Conservation (phyloP, 2,888 invertebrate genomes). For the Cyclophora albipunctata region DNA sequence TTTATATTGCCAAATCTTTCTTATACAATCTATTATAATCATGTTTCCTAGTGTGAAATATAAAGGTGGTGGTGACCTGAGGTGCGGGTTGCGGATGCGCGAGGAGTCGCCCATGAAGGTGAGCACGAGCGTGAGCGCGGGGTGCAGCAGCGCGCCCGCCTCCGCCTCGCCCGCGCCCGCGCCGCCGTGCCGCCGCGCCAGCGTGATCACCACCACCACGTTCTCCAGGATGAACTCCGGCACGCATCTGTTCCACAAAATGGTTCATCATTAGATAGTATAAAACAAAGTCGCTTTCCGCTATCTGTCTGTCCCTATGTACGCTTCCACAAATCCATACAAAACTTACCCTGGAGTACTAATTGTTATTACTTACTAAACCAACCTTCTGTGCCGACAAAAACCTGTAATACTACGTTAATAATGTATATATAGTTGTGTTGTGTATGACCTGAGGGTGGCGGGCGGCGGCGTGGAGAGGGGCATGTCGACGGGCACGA, state of each 20-base stretch:
- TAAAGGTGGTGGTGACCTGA: conserved; percentile 52
- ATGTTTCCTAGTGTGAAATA: too few relatives aligned
- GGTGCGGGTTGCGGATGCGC: conserved; percentile 91
- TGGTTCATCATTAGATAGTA: too few relatives aligned
- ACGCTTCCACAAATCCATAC: too few relatives aligned
- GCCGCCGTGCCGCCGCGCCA: conserved; percentile 78
- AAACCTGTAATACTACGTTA: too few relatives aligned
- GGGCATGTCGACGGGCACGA: conserved; percentile 36
- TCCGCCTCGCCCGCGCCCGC: conserved; percentile 77
- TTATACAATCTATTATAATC: too few relatives aligned
- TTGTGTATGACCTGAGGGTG: conserved; percentile 70
- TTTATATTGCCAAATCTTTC: too few relatives aligned
- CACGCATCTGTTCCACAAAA: conserved; percentile 80
- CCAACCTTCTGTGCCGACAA: too few relatives aligned
- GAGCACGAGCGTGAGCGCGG: conserved; percentile 85
- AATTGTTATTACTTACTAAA: too few relatives aligned
- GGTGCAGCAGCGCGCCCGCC: conserved; percentile 77
- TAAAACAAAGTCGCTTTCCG: too few relatives aligned
- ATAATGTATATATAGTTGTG: too few relatives aligned
- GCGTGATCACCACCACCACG: conserved; percentile 85
- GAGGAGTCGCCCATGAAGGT: conserved; percentile 91
- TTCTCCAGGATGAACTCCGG: conserved; percentile 95
- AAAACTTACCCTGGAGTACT: too few relatives aligned
- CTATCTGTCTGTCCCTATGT: too few relatives aligned
- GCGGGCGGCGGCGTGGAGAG: conserved; percentile 78